Base-by-base conservation (phyloP, 2,113 vertebrate genomes). In the Gambusia holbrooki region DNA sequence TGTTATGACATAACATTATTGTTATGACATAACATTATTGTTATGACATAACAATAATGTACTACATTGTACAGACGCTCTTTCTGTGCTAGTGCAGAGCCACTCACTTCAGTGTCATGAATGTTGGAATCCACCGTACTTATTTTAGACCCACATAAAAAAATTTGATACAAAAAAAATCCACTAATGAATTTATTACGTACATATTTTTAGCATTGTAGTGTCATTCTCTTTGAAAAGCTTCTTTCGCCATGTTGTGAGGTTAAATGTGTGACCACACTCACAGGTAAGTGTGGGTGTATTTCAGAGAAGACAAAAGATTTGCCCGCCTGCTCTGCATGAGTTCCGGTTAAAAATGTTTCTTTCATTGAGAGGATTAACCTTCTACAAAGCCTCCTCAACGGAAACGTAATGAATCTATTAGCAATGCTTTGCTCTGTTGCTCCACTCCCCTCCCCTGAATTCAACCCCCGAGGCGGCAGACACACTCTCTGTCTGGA, bases 291-390 rank as follows among this genome's bases (percentile, higher is more conserved):
- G 73, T 77, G 61, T 68, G 66, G 74, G 65, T 19, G 28, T 27
- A 58, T 25, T 9, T 42, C 32, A 58, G 32, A 10, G 33, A 42
- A 68, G 62, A 62, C 22, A n/a, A 51, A 30, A 51, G 69, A 32
- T 19, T 10, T 73, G 51, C 29, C 33, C 66, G 37, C 14, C 63
- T 76, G 62, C 25, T 74, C 73, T 77, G 28, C 80, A 71, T 58
- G 70, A 62, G 12, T 54, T 54, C 5, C 82, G 77, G 88, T 81
- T 45, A 73, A 88, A 90, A 92, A 90, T 91, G 91, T 86, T 82
- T 85, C 92, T 89, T 92, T 93, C 87, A 92, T 77, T 84, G 76
- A 86, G 78, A 80, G 90, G 88, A 89, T 92, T 89, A 92, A 90
- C 67, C 29, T 66, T 78, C 84, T 82, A 88, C 89, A 91, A 92